These are phyloP conservation scores for Mesopsocus fuscifrons DNA, from an alignment of 2,888 invertebrate species.

Conservation along the genomic window DNA sequence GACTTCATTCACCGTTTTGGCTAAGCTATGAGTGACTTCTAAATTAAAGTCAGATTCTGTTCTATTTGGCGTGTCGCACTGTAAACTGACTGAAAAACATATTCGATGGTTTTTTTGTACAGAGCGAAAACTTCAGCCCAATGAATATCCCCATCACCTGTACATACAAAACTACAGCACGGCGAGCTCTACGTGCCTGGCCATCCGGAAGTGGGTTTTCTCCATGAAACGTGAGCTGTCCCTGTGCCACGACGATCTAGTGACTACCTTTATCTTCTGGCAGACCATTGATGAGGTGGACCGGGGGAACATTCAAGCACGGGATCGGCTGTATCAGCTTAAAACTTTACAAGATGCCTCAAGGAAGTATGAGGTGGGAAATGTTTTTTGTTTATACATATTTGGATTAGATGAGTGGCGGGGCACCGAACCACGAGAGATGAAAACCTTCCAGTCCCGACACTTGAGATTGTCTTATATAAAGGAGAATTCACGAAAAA, in stretches of 20 bases:
- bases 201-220: slow-evolving; percentile 77
- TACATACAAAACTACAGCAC: slow-evolving; percentile 99
- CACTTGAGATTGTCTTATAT: no score
- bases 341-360: slow-evolving; percentile 86
- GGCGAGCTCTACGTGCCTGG: slow-evolving; percentile 85
- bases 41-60: no score
- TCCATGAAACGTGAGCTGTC: slow-evolving; percentile 46
- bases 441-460: no score
- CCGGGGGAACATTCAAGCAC: slow-evolving; percentile 75
- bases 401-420: no score
- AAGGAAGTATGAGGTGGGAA: slow-evolving; percentile 51
- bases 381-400: slow-evolving; percentile 3
- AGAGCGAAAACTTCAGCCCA: slow-evolving; percentile 84
- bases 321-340: slow-evolving; percentile 83
- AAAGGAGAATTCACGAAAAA: no score
- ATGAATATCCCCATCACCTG: slow-evolving; percentile 91
- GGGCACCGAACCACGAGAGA: no score
- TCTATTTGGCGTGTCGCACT: no score
- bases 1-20: slow-evolving; percentile 3
- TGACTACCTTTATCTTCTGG: slow-evolving; percentile 73
- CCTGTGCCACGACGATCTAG: slow-evolving; percentile 45
- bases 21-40: no score
- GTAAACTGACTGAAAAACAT: no score
- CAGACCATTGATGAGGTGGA: slow-evolving; percentile 94
- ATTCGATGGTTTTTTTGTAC: no score